These are phyloP conservation scores for Cordylochernes scorpioides DNA, from an alignment of 2,888 invertebrate genomes.

Conservation along the genomic window DNA sequence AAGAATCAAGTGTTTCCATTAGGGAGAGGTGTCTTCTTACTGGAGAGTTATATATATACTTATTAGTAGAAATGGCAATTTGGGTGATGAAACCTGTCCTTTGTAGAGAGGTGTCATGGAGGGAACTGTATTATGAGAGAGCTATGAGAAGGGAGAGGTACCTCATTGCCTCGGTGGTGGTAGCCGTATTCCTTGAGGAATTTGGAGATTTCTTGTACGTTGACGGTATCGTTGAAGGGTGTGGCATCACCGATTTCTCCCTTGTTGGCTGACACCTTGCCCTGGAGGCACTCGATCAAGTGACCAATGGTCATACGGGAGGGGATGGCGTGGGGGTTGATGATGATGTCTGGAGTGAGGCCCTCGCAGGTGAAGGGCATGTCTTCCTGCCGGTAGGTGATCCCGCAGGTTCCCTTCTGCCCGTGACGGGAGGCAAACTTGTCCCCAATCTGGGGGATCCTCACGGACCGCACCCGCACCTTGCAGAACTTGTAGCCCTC, in stretches of 20 bases:
- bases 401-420: slow-evolving; percentile 98
- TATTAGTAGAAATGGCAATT: too few species aligned
- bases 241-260: slow-evolving; percentile 99
- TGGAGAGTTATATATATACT: too few species aligned
- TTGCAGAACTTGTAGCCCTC: slow-evolving; percentile 99
- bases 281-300: slow-evolving; percentile 98
- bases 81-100: too few species aligned
- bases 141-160: too few species aligned
- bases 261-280: slow-evolving; percentile 74
- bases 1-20: too few species aligned
- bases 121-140: too few species aligned
- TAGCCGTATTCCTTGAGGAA: slow-evolving; percentile 91
- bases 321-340: slow-evolving; percentile 98
- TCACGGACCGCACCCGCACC: slow-evolving; percentile 85
- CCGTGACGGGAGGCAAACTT: slow-evolving; percentile 98
- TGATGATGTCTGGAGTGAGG: slow-evolving; percentile 90
- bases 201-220: slow-evolving; percentile 95
- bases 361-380: slow-evolving; percentile 93
- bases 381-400: slow-evolving; percentile 90
- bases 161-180: slow-evolving; percentile 46
- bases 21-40: too few species aligned
- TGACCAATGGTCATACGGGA: slow-evolving; percentile 99
- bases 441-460: slow-evolving; percentile 97
- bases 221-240: slow-evolving; percentile 96
- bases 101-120: too few species aligned